These are phyloP conservation scores for Philereme vetulata DNA, from an alignment of 2,888 invertebrate genomes.

Conservation along the genomic window DNA sequence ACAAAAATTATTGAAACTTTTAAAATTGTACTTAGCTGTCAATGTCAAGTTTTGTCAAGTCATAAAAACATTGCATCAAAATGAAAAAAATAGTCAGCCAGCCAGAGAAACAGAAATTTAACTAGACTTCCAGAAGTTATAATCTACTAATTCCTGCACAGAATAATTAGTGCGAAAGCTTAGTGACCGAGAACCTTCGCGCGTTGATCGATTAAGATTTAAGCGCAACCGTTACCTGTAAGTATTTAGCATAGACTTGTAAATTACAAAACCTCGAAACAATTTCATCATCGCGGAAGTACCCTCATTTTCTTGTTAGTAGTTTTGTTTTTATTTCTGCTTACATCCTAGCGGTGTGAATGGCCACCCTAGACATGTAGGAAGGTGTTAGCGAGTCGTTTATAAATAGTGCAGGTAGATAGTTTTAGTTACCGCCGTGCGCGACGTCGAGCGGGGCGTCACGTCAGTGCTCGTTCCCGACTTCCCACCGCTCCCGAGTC, in stretches of 20 bases:
- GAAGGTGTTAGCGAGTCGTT: constrained; percentile 32
- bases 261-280: background rate
- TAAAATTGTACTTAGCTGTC: background rate
- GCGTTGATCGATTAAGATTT: background rate
- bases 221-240: background rate
- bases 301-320: constrained; percentile 6
- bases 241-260: background rate
- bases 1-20: no score
- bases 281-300: background rate
- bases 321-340: background rate
- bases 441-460: constrained; percentile 18
- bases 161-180: background rate
- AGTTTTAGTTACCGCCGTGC: constrained; percentile 23
- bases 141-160: background rate
- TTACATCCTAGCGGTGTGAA: constrained; percentile 2
- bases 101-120: constrained; percentile 39
- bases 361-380: constrained; percentile 18
- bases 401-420: constrained; percentile 38
- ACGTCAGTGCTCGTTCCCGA: constrained; percentile 5
- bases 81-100: constrained; percentile 3
- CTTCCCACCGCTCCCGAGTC: constrained; percentile 1
- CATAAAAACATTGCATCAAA: background rate
- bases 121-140: background rate
- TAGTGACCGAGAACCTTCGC: background rate
- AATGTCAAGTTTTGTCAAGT: constrained; percentile 7